Conservation (phyloP, 2,797 vertebrate species). For the Craterocephalus amniculus region DNA sequence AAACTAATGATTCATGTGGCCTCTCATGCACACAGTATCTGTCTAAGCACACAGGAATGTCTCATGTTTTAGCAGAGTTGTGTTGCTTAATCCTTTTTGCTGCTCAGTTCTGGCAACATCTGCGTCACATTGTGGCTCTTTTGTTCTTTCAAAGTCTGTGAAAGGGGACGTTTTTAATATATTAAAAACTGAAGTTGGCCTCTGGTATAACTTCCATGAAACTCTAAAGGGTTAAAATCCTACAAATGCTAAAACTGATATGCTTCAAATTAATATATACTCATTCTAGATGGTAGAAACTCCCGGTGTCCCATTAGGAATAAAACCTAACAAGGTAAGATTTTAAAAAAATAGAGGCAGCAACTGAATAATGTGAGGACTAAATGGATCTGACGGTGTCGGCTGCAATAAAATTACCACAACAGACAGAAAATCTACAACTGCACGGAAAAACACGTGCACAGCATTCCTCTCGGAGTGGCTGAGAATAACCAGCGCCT, state of each 20-base stretch:
- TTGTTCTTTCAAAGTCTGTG: neutral
- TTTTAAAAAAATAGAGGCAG: constrained; percentile 23
- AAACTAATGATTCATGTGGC: neutral
- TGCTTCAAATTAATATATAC: neutral
- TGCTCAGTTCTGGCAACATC: neutral
- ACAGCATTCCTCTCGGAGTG: constrained; percentile 44
- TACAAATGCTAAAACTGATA: neutral
- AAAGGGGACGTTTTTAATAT: neutral
- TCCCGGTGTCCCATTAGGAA: neutral
- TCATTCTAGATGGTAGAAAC: neutral
- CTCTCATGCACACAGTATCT: neutral
- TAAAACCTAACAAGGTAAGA: neutral
- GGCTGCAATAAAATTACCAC: constrained; percentile 58
- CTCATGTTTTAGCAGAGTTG: neutral
- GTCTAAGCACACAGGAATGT: constrained; percentile 14
- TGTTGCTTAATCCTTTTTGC: constrained; percentile 9
- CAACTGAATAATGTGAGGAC: constrained; percentile 40
- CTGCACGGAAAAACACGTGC: constrained; percentile 63
- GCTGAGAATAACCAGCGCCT: constrained; percentile 60
- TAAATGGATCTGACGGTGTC: constrained; percentile 35
- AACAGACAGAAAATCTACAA: constrained; percentile 63
- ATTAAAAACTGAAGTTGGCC: neutral
- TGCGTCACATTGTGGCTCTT: neutral
- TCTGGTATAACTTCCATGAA: neutral
- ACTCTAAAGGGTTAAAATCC: neutral